phyloP scores from a whole-genome alignment of 2,113 vertebrate species.

The Acrocephalus kingi region DNA sequence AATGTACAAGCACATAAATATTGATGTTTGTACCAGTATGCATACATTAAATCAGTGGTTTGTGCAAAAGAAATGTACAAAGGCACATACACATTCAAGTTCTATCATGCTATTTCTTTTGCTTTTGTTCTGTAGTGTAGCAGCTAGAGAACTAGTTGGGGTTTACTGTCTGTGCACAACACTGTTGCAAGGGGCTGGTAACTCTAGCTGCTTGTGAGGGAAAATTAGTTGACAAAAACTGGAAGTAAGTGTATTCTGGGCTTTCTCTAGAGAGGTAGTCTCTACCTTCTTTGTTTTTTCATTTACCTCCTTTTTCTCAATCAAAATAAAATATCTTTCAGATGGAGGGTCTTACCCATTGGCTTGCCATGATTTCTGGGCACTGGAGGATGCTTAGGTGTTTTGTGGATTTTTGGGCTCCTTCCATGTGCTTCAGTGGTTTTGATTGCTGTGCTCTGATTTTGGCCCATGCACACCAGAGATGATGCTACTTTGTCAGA shows the following conservation, averaged over 20 bases:
- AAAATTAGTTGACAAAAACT: background rate
- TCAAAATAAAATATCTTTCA: background rate
- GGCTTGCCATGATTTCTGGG: background rate
- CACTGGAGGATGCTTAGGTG: accelerated
- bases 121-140: background rate
- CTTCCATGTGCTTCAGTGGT: background rate
- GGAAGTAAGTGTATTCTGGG: background rate
- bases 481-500: accelerated
- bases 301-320: background rate
- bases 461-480: accelerated
- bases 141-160: background rate
- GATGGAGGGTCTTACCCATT: background rate
- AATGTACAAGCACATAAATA: background rate
- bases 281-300: background rate
- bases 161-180: background rate
- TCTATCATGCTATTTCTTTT: background rate
- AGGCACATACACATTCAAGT: background rate
- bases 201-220: background rate
- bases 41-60: background rate
- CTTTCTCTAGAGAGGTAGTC: background rate
- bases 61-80: background rate
- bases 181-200: background rate
- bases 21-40: background rate
- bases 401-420: background rate
- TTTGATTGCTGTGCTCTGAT: background rate